Base-by-base conservation (phyloP, 2,797 vertebrate genomes). In the Odontamblyopus lacepedii region DNA sequence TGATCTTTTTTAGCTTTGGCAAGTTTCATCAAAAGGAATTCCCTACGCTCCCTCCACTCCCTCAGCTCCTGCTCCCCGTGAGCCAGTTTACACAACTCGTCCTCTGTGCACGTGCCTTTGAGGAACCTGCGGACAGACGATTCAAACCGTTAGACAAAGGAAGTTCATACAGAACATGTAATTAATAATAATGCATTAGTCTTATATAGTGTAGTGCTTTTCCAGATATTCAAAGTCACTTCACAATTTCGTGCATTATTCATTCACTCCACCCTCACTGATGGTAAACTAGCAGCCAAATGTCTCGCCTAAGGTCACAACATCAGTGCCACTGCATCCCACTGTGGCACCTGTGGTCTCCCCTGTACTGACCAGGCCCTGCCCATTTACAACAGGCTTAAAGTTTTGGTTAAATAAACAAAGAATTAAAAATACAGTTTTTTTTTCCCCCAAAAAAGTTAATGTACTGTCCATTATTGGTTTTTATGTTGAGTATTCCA, bases 1-100 rank as follows among this genome's bases (percentile, higher is more conserved):
- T 98, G 97, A 87, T 99, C 98, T 93, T 97, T 98, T 88, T 91
- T 93, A 63, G 97, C 98, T 96, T 99, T 99, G 94, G 91, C 95
- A 83, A 99, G 95, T 91, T 98, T 99, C 96, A 96, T 95, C 93
- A 95, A 94, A 92, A 99, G 95, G 90, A 97, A 96, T 75, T 97
- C 95, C 91, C 95, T 92, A 82, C 97, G 94, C 76, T 98, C 98
- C 86, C 90, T 94, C 98, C 98, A 99, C 73, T 99, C 98, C 7
- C 91, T 93, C 59, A 99, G 95, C 79, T 99, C 98, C 73, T 96
- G 96, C 2, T 94, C 92, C 66, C 97, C 96, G 2, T 99, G 98
- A n/a, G 98, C 98, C 92, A 96, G 94, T 76, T 94, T 96, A 93
- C 98, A 99, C 86, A 86, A 89, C 78, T 94, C 95, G 41, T 95